Evolutionary conservation across 2,797 vertebrate genomes (phyloP).

Genomic region (Denticeps clupeoides): DNA sequence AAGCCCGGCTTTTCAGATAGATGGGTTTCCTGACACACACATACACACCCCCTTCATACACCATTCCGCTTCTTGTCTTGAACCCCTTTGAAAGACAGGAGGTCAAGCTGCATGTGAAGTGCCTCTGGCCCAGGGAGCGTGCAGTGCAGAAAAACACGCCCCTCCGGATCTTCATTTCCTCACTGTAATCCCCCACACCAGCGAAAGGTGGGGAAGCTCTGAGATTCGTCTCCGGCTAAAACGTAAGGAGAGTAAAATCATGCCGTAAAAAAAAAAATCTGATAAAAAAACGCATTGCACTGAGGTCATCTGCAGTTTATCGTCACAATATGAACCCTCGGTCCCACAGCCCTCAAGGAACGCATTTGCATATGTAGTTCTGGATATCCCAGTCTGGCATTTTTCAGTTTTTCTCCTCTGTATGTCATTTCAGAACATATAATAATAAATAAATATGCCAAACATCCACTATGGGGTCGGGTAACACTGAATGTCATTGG

Average conservation of each 20-base stretch:
- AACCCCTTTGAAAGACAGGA: slow-evolving; percentile 17
- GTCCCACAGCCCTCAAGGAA: not conserved
- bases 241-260: slow-evolving; percentile 20
- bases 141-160: slow-evolving; percentile 9
- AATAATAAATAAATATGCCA: no score
- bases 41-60: slow-evolving; percentile 6
- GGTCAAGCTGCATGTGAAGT: slow-evolving; percentile 17
- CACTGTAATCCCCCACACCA: slow-evolving; percentile 5
- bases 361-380: slow-evolving; percentile 4
- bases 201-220: slow-evolving; percentile 2
- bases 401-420: not conserved
- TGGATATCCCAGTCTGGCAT: not conserved
- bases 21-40: slow-evolving; percentile 33
- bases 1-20: slow-evolving; percentile 41
- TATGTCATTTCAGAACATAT: not conserved
- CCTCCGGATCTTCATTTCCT: slow-evolving; percentile 13
- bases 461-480: no score
- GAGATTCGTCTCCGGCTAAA: slow-evolving; percentile 9
- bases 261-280: slow-evolving; percentile 13
- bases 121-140: slow-evolving; percentile 1
- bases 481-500: no score
- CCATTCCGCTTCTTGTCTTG: no score
- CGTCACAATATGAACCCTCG: not conserved
- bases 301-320: slow-evolving; percentile 12
- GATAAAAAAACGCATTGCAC: slow-evolving; percentile 13